A percentile compares a stretch with the other conserved stretches of the same genome.
Evolutionary conservation across 1,140 invertebrate genomes (phyloP).

Genomic region (Homalodisca vitripennis): DNA sequence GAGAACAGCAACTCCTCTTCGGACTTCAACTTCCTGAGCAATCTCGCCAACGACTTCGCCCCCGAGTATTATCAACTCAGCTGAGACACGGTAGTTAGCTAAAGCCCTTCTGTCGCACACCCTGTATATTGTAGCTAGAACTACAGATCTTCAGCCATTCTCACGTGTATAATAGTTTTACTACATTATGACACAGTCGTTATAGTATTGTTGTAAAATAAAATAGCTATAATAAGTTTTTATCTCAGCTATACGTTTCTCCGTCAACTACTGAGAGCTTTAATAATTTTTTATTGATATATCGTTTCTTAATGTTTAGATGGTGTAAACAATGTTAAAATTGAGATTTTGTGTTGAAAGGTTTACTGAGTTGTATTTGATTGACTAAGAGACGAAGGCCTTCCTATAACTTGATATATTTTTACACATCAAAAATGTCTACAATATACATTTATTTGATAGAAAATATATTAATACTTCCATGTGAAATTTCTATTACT

Average conservation of each 20-base stretch:
- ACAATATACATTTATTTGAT: too few species aligned
- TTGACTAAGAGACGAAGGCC: too few species aligned
- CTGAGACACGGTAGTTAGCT: conserved; percentile 43
- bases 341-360: too few species aligned
- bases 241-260: conserved; percentile 18
- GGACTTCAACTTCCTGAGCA: conserved; percentile 89
- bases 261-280: too few species aligned
- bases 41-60: conserved; percentile 85
- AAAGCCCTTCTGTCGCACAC: neutral
- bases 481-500: too few species aligned
- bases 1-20: conserved; percentile 87
- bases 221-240: neutral
- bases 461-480: too few species aligned
- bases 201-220: conserved; percentile 15
- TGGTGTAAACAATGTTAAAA: too few species aligned
- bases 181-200: conserved; percentile 1
- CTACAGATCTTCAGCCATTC: neutral
- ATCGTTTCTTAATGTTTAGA: too few species aligned
- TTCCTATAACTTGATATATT: too few species aligned
- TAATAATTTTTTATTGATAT: too few species aligned
- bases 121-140: conserved; percentile 1
- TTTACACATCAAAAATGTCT: too few species aligned
- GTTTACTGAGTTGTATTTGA: too few species aligned
- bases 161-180: conserved; percentile 22
- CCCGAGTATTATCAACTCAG: conserved; percentile 89